Evolutionary conservation across 2,888 invertebrate genomes (phyloP).

Genomic region (Drosophila acutilabella): DNA sequence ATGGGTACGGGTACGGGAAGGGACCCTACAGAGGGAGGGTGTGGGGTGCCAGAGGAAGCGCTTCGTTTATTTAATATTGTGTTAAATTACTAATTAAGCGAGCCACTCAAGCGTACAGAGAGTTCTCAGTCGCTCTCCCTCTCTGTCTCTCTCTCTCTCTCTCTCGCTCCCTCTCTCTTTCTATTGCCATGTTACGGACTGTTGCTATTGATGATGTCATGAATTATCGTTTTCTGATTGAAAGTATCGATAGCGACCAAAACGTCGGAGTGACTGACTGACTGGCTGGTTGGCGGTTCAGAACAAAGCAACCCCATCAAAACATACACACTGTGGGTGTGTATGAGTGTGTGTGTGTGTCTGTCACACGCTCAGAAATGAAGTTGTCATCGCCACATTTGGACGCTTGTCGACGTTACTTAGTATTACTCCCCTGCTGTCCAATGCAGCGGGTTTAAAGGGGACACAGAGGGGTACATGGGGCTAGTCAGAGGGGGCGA

Average conservation of each 20-base stretch:
- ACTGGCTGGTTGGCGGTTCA: slow-evolving; percentile 40
- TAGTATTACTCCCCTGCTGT: slow-evolving; percentile 36
- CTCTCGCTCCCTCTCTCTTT: background rate
- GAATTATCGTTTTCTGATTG: slow-evolving; percentile 80
- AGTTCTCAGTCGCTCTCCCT: slow-evolving; percentile 4
- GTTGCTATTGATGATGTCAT: slow-evolving; percentile 76
- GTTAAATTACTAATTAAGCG: slow-evolving; percentile 77
- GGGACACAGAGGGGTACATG: background rate
- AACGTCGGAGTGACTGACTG: slow-evolving; percentile 23
- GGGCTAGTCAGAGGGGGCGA: background rate
- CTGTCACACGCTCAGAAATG: slow-evolving; percentile 65
- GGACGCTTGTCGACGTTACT: slow-evolving; percentile 60
- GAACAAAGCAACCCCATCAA: slow-evolving; percentile 52
- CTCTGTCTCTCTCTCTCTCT: background rate
- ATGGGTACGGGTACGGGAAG: background rate
- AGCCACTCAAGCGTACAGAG: slow-evolving; percentile 60
- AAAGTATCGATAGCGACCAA: slow-evolving; percentile 71
- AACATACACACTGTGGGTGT: slow-evolving; percentile 25
- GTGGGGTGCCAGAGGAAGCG: slow-evolving; percentile 13
- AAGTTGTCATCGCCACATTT: slow-evolving; percentile 78
- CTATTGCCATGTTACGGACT: slow-evolving; percentile 48
- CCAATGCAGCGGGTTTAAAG: background rate
- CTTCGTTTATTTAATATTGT: slow-evolving; percentile 73
- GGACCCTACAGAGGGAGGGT: background rate
- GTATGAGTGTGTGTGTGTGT: slow-evolving; percentile 25